Evolutionary conservation across 2,888 invertebrate genomes (phyloP).

Genomic region (Aethes cnicana): DNA sequence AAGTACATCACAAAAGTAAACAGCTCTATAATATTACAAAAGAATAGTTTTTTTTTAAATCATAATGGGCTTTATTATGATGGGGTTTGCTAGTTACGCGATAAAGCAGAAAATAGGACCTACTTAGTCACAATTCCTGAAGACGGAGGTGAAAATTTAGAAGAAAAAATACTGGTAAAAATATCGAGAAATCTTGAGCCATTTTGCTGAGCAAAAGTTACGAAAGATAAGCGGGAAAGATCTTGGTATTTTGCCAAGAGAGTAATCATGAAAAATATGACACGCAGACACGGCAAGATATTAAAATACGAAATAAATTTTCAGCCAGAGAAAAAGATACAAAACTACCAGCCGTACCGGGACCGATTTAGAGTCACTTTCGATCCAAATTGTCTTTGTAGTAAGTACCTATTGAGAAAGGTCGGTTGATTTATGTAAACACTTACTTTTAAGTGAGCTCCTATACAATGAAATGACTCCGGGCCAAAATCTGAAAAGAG

Average conservation of each 20-base stretch:
- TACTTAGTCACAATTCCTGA: too few species aligned
- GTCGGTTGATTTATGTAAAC: slow-evolving; percentile 2
- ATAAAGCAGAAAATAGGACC: too few species aligned
- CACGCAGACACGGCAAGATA: slow-evolving; percentile 62
- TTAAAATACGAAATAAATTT: slow-evolving; percentile 68
- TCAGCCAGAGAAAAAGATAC: slow-evolving; percentile 50
- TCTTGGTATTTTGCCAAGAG: slow-evolving; percentile 74
- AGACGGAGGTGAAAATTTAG: slow-evolving; percentile 31
- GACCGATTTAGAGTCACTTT: slow-evolving; percentile 35
- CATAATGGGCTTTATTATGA: too few species aligned
- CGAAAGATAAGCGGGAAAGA: slow-evolving; percentile 70
- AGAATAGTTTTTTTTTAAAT: too few species aligned
- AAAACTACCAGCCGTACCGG: slow-evolving; percentile 36
- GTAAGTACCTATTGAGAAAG: slow-evolving; percentile 29
- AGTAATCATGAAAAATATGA: slow-evolving; percentile 76
- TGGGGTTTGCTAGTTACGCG: too few species aligned
- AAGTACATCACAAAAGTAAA: background rate
- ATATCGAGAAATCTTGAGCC: slow-evolving; percentile 47
- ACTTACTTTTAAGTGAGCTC: slow-evolving; percentile 73
- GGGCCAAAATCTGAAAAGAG: slow-evolving; percentile 73
- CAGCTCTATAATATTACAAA: too few species aligned
- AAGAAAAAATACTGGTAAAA: slow-evolving; percentile 38
- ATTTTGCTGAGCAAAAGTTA: slow-evolving; percentile 61
- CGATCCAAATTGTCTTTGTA: slow-evolving; percentile 39
- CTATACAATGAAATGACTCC: slow-evolving; percentile 77